A percentile compares a stretch with the other conserved stretches of the same genome.
Conservation (phyloP, 2,797 vertebrate species). For the Bradypus variegatus region DNA sequence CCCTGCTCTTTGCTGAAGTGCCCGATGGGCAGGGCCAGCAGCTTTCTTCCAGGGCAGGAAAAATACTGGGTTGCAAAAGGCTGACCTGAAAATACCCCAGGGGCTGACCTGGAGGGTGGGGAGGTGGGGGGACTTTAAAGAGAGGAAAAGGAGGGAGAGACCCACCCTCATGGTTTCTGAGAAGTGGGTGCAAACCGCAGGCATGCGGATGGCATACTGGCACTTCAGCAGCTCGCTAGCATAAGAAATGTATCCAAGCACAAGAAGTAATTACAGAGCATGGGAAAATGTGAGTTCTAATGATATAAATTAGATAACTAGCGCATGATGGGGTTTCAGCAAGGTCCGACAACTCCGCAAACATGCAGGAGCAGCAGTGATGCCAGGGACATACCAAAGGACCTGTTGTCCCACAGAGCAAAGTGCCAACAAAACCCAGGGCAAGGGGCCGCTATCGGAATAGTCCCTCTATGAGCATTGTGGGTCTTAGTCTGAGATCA, state of each 20-base stretch:
- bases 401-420: background rate
- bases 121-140: background rate
- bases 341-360: background rate
- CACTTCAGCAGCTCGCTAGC: background rate
- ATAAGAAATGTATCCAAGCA: background rate
- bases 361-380: background rate
- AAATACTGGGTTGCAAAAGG: background rate
- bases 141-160: too few species aligned
- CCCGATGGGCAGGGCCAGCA: background rate
- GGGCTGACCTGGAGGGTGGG: background rate
- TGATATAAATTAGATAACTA: background rate
- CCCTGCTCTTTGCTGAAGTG: background rate
- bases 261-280: background rate
- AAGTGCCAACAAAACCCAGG: background rate
- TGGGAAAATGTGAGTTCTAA: background rate
- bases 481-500: background rate
- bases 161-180: background rate
- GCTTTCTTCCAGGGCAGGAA: slow-evolving; percentile 7
- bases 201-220: background rate
- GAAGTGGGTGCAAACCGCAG: background rate
- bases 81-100: background rate
- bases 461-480: background rate
- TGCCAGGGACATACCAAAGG: background rate
- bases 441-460: background rate
- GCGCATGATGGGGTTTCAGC: background rate